A percentile compares a stretch with the other conserved stretches of the same genome.
These are phyloP conservation scores for Tethea ocularis DNA, from an alignment of 2,888 invertebrate species.

Conservation along the genomic window DNA sequence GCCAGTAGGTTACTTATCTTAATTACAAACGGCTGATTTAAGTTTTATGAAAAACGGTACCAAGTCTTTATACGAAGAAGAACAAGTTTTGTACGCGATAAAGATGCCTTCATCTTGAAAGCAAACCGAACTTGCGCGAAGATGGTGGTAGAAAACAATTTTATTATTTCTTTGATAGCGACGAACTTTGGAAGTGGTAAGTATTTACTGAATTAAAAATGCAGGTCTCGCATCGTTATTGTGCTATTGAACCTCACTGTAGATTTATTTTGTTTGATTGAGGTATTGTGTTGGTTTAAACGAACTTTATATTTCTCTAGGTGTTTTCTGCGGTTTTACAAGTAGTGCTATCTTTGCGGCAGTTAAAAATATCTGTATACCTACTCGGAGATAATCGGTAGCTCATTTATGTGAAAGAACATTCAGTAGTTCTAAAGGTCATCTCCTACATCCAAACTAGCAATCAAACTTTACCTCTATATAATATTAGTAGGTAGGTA, in stretches of 20 bases:
- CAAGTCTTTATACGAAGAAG: constrained; percentile 58
- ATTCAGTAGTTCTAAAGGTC: too few relatives aligned
- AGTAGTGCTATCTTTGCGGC: too few relatives aligned
- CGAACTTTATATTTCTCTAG: background rate
- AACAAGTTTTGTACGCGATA: constrained; percentile 75
- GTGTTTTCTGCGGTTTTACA: too few relatives aligned
- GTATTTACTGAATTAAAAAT: constrained; percentile 56
- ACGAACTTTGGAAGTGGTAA: constrained; percentile 50
- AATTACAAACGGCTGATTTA: constrained; percentile 69
- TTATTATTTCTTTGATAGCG: constrained; percentile 64
- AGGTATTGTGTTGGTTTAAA: constrained; percentile 8
- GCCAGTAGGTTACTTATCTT: constrained; percentile 66
- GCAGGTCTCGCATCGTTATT: constrained; percentile 24
- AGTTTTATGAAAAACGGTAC: constrained; percentile 72
- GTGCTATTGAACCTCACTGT: background rate
- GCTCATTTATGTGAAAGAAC: too few relatives aligned
- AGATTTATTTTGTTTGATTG: background rate
- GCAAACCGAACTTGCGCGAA: constrained; percentile 62
- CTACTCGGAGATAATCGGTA: too few relatives aligned
- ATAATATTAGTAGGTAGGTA: too few relatives aligned
- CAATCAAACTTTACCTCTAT: too few relatives aligned
- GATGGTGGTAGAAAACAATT: constrained; percentile 62
- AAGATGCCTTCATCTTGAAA: constrained; percentile 72
- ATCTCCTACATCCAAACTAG: too few relatives aligned
- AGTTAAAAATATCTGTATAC: too few relatives aligned